Base-by-base conservation (phyloP, 2,113 vertebrate genomes). In the Dasyornis broadbenti region DNA sequence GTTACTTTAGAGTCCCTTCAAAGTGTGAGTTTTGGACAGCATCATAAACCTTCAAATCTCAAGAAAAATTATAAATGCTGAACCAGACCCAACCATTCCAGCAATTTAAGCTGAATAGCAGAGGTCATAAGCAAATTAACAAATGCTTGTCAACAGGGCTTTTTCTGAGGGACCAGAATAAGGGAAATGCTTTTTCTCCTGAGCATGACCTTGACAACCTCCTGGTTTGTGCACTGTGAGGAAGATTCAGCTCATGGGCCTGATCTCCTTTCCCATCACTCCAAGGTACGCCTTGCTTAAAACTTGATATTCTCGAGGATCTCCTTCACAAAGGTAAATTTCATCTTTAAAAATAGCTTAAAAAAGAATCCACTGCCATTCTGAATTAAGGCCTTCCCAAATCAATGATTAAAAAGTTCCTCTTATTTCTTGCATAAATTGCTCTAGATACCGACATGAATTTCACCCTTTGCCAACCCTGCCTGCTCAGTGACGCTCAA, bases 401-500 rank as follows among this genome's bases (percentile, higher is more conserved):
- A 59, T 1, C 0, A 19, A 59, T 2, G 2, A 56, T 33, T 30
- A 35, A 70, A 19, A 66, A 3, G 28, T 19, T 42, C 1, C 50
- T 53, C 42, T 59, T 61, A 33, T n/a, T 86, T 78, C 56, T 45
- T 63, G 15, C n/a, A 61, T 9, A 35, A 42, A 53, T 31, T 69
- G 16, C 33, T 91, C 11, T 15, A 28, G 6, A 37, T 16, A 8
- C 10, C 18, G 30, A 21, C 5, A 7, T 4, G 2, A 44, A 47
- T 66, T 54, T 57, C 75, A 75, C 37, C 7, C 19, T 45, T 17
- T 65, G 37, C 37, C 44, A 80, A 2, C 5, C 18, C 50, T 30
- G 44, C 33, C 40, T 53, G 22, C 4, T 61, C 60, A 88, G 2
- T 1, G 1, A 66, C 0, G 6, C 17, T 40, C 11, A 17, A 0